A percentile compares a stretch with the other conserved stretches of the same genome.
These are phyloP conservation scores for Aspidiotus destructor DNA, from an alignment of 2,888 invertebrate genomes.

Conservation along the genomic window DNA sequence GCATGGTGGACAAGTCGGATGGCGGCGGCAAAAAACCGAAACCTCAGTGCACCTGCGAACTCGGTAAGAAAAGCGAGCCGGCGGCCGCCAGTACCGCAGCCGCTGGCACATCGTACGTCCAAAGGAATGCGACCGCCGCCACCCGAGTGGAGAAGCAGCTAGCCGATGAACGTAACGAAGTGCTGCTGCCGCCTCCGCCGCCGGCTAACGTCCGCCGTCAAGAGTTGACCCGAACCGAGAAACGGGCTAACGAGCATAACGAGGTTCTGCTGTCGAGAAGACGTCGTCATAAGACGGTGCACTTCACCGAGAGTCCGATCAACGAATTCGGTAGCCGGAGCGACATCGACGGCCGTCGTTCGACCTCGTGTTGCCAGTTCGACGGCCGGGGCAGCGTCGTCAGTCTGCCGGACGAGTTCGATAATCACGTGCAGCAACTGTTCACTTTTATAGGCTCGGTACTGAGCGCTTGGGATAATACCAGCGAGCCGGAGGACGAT, in stretches of 20 bases:
- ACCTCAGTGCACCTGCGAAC: background rate
- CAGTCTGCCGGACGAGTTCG: constrained; percentile 42
- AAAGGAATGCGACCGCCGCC: background rate
- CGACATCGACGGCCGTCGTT: constrained; percentile 3
- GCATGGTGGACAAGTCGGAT: constrained; percentile 22
- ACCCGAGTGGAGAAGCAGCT: too few species aligned
- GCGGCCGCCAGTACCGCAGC: background rate
- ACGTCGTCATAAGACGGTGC: constrained; percentile 30
- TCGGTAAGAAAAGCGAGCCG: background rate
- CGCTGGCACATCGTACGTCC: background rate
- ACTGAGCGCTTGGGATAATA: constrained; percentile 67
- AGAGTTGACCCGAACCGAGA: constrained; percentile 7
- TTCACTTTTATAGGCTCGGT: constrained; percentile 74
- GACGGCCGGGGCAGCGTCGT: constrained; percentile 52
- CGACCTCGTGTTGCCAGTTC: constrained; percentile 16
- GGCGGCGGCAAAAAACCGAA: constrained; percentile 1
- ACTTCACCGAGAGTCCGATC: constrained; percentile 30
- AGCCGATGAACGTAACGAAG: too few species aligned
- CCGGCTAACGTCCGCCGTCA: background rate
- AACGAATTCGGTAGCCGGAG: constrained; percentile 19
- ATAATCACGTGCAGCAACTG: constrained; percentile 56
- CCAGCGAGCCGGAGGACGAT: constrained; percentile 47
- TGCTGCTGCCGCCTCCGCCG: background rate
- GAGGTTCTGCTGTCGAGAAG: constrained; percentile 20
- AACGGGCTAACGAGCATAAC: constrained; percentile 5